Base-by-base conservation (phyloP, 1,140 invertebrate genomes). In the Hylaeus anthracinus region DNA sequence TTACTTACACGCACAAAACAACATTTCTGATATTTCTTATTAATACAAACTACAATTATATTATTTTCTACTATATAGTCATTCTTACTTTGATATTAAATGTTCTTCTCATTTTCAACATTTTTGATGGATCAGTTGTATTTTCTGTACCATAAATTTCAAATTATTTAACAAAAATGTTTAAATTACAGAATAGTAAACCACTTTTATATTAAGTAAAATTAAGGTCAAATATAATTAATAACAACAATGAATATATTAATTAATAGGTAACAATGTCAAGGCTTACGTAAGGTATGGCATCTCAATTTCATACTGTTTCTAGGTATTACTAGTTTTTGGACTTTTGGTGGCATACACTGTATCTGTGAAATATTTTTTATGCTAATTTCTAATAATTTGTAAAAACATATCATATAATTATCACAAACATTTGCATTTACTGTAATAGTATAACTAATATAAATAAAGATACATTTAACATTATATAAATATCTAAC, bases 1-100 rank as follows among this genome's bases (percentile, higher is more conserved):
- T 58, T 58, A 73, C 4, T 63, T n/a, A 2, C 0, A 10, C 12
- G 5, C 0, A 6, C 12, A 8, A 39, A 51, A n/a, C 14, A 51
- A n/a, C 14, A 39, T 51, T 48, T 14, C 39, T 3, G 2, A 60
- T 9, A 61, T 26, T 48, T 1, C 9, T 41, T 14, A 48, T 14
- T 2, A 5, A 4, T 64, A 26, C 12, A 61, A 26, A 61, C 63
- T 15, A 45, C 1, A 63, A 15, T 15, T 63, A 39, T 51, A 51
- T 51, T 65, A 37, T 3, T 74, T 53, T 55, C 5, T n/a, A 43
- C 6, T 64, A n/a, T n/a, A 53, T 45, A 58, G 15, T 45, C 15
- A 56, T 37, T 37, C 63, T 45, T 75, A 75, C 73, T 58, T 67
- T 67, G 6, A 8, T 4, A 15, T 67, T 51, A 67, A 14, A 8